phyloP scores from a whole-genome alignment of 2,888 invertebrate genomes.

The Latrodectus hesperus region DNA sequence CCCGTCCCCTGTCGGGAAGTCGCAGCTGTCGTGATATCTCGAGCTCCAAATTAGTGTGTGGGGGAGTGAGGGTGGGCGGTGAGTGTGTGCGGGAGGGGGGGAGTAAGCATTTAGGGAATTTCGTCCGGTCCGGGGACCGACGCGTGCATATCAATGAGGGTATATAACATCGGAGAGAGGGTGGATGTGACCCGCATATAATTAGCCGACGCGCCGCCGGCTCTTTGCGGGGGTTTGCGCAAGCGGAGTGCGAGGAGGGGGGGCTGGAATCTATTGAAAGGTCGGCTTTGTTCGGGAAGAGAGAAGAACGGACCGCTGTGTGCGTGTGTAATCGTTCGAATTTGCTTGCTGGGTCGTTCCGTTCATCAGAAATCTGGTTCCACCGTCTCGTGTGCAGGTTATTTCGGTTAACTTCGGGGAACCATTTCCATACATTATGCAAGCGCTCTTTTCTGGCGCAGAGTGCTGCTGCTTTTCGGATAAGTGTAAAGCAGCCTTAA shows the following conservation, averaged over 20 bases:
- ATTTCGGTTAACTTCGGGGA: constrained; percentile 15
- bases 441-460: background rate
- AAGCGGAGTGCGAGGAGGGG: background rate
- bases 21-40: constrained; percentile 44
- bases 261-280: constrained; percentile 37
- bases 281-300: constrained; percentile 56
- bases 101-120: constrained; percentile 49
- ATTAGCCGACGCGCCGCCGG: constrained; percentile 33
- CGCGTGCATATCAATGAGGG: constrained; percentile 62
- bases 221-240: constrained; percentile 34
- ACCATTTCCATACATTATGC: constrained; percentile 39
- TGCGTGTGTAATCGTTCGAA: constrained; percentile 4
- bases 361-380: background rate
- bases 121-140: constrained; percentile 42
- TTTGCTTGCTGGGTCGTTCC: background rate
- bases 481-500: background rate
- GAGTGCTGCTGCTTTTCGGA: background rate
- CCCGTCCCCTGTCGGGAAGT: background rate
- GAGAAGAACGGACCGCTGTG: constrained; percentile 21
- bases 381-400: background rate
- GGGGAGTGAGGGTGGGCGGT: background rate
- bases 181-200: constrained; percentile 58
- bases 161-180: constrained; percentile 28
- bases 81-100: background rate
- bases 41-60: constrained; percentile 31